Evolutionary conservation across 1,140 invertebrate species (phyloP).

Genomic region (Trichonephila clavata): DNA sequence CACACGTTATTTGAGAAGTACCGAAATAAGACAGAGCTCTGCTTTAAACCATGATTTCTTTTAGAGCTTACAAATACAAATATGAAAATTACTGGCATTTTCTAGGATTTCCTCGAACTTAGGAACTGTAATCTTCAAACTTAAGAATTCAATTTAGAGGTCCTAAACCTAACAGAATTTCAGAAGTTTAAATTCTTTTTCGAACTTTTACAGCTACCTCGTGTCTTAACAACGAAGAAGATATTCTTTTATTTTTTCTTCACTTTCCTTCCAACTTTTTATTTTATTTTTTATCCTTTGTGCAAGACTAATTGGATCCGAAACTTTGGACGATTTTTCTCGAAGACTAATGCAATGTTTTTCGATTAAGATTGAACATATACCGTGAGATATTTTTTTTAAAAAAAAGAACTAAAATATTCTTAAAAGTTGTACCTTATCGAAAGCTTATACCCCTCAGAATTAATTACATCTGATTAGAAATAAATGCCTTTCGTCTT

Average conservation of each 20-base stretch:
- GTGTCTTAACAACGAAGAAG: background rate
- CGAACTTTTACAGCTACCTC: background rate
- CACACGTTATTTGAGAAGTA: too few species aligned
- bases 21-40: too few species aligned
- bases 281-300: background rate
- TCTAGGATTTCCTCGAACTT: too few species aligned
- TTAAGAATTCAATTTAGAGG: background rate
- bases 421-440: background rate
- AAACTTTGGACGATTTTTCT: background rate
- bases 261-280: background rate
- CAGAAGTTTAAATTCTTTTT: background rate
- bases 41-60: too few species aligned
- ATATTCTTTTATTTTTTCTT: background rate
- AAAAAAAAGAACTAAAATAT: too few species aligned
- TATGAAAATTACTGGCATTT: too few species aligned
- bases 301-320: conserved; percentile 7
- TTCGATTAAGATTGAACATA: background rate
- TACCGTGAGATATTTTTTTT: background rate
- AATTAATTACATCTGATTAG: background rate
- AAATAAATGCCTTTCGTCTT: background rate
- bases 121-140: too few species aligned
- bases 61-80: too few species aligned
- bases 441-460: background rate
- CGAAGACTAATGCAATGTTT: background rate
- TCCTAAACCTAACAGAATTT: background rate